Base-by-base conservation (phyloP, 2,797 vertebrate genomes). In the Esox lucius region DNA sequence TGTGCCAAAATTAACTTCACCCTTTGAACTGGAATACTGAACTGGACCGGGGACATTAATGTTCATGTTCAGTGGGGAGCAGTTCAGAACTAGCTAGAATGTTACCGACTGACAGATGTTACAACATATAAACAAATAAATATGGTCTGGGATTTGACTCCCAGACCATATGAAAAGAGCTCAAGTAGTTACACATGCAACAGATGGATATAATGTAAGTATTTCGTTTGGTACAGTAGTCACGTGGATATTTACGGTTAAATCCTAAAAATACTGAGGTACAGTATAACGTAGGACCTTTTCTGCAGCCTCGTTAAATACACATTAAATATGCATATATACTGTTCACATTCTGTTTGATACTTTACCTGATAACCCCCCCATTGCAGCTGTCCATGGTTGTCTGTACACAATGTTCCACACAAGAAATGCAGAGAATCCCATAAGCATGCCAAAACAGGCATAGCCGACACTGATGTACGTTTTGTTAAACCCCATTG, bases 351-450 rank as follows among this genome's bases (percentile, higher is more conserved):
- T n/a, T 72, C 15, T 7, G 13, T 15, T 31, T 49, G 9, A 33
- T 51, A 59, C 53, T 19, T 72, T 91, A 98, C 97, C 97, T 93
- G 96, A 95, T 77, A 98, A 93, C 69, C 96, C 96, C 56, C 96
- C 97, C 93, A 96, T 95, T 75, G 96, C 95, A 33, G 93, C 95
- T 2, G 96, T 98, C 89, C 93, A 96, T 15, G 94, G 95, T 89
- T 98, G 96, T 2, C 70, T 83, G 89, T 92, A 96, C 76, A 88
- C 91, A 85, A 95, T 83, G 86, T 95, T 97, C 96, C 96, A 98
- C 75, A 92, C 88, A 64, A 97, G 83, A 83, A 97, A 97, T 56
- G 92, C 93, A 2, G 95, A 96, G 65, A 95, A 85, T 0, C 96
- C 96, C 71, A 95, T 49, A 26, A 93, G 12, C 6, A 92, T n/a